Evolutionary conservation across 1,140 invertebrate genomes (phyloP), one percentile per base, ranked within the genome.

Genomic region (Temnothorax curvispinosus): DNA sequence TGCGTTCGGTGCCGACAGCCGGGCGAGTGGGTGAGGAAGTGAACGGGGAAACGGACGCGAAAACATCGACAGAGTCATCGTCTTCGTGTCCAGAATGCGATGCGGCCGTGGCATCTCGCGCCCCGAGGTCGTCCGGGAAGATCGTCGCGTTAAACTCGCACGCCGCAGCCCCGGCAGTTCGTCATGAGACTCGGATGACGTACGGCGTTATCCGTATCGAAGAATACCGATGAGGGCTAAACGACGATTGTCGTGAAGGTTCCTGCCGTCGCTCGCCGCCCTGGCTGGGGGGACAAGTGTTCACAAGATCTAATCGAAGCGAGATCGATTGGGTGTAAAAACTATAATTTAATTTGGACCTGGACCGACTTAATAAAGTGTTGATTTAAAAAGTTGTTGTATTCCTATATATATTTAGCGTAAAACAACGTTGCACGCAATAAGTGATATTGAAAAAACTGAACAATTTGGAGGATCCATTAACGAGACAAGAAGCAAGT

Each of bases 121-220:
- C n/a, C 41, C 38, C 27, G 41, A 44, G 52, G 1, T 15, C 32
- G 50, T 44, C 44, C 35, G 2, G 18, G 32, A 67, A 64, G 65
- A 56, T 27, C 52, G 44, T 58, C 58, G 21, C 58, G 21, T 87
- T 35, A 47, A 56, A 47, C n/a, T 54, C 35, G 77, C 71, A 60
- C 27, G 35, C 11, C 21, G 13, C 18, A 58, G 1, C n/a, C 71
- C 13, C 21, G 15, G 69, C 11, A 47, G 76, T 64, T 86, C 64
- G 58, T 86, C 89, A 88, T 91, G 87, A 91, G 87, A 82, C 72
- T 86, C 58, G 60, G 81, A 72, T 54, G 60, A 87, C 41, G 50
- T 65, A 74, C 47, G 69, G 56, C 54, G 27, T 27, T 27, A 27
- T 27, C 41, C 69, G 21, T 72, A 60, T 71, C 62, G 62, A 64